phyloP scores from a whole-genome alignment of 37 sponge, comb jelly and placozoan species.

The Haliclona indistincta region DNA sequence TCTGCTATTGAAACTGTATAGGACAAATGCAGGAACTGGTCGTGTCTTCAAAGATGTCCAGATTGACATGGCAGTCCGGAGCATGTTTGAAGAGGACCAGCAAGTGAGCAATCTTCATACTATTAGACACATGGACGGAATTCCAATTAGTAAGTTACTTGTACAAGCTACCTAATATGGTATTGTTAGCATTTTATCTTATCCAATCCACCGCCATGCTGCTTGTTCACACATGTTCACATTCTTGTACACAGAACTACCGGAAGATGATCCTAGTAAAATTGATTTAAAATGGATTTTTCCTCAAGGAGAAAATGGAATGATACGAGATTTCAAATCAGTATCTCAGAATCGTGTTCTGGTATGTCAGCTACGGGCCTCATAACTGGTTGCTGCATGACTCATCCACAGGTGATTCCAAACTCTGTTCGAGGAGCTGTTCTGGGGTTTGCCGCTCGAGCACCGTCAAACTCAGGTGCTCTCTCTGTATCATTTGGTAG shows the following conservation, averaged over 20 bases:
- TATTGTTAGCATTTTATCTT: too few species aligned
- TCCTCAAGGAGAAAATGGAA: neutral
- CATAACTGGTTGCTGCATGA: neutral
- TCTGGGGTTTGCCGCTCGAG: constrained; percentile 14
- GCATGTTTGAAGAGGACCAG: constrained; percentile 14
- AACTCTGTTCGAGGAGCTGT: constrained; percentile 40
- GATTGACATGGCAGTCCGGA: constrained; percentile 5
- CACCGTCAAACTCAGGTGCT: constrained; percentile 32
- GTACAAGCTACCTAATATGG: too few species aligned
- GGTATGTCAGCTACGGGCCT: too few species aligned
- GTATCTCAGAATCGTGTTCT: neutral
- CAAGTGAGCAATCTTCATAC: neutral
- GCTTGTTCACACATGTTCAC: neutral
- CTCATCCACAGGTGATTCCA: constrained; percentile 6
- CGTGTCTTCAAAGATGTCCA: constrained; percentile 48
- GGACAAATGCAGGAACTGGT: constrained; percentile 56
- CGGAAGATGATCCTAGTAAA: neutral
- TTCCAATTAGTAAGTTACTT: too few species aligned
- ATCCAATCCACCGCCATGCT: too few species aligned
- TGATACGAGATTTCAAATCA: neutral
- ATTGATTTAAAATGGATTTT: constrained; percentile 2
- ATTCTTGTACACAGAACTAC: neutral
- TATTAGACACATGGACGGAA: too few species aligned
- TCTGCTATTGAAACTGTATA: constrained; percentile 44
- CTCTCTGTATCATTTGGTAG: constrained; percentile 36